Evolutionary conservation across 23 tunicate genomes (phyloP).

Genomic region (Aplidium turbinatum): DNA sequence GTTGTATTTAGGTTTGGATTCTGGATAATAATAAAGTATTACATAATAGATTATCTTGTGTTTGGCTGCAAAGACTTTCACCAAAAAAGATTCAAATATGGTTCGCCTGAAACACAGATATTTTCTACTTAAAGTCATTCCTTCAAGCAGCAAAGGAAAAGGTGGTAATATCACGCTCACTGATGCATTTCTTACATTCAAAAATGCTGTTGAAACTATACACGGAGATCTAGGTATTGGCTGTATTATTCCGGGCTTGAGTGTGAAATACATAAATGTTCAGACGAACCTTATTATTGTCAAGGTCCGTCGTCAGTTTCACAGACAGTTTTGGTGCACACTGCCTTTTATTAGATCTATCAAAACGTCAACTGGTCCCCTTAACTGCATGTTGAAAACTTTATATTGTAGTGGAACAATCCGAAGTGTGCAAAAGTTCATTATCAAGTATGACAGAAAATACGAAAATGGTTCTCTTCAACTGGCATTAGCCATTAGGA

Average conservation of each 20-base stretch:
- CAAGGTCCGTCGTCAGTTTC: background rate
- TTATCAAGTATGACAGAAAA: constrained; percentile 23
- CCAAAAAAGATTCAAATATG: too few relatives aligned
- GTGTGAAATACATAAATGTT: constrained; percentile 15
- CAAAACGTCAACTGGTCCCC: too few relatives aligned
- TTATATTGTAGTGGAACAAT: constrained; percentile 27
- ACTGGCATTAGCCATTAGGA: too few relatives aligned
- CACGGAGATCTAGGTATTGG: constrained; percentile 11
- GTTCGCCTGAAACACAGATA: constrained; percentile 28
- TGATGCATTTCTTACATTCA: background rate
- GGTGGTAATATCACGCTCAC: background rate
- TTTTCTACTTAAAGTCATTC: background rate
- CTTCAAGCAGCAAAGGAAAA: background rate
- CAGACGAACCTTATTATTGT: background rate
- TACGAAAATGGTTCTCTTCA: background rate
- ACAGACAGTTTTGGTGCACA: constrained; percentile 20
- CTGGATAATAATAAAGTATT: too few relatives aligned
- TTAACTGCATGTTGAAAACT: constrained; percentile 16
- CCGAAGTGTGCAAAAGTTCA: constrained; percentile 31
- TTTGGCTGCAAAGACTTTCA: too few relatives aligned
- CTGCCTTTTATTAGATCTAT: constrained; percentile 10
- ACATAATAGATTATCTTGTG: too few relatives aligned
- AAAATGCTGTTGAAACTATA: background rate
- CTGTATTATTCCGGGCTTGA: background rate
- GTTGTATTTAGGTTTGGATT: too few relatives aligned